These are phyloP conservation scores for Watsonalla cultraria DNA, from an alignment of 2,888 invertebrate species.

Conservation along the genomic window DNA sequence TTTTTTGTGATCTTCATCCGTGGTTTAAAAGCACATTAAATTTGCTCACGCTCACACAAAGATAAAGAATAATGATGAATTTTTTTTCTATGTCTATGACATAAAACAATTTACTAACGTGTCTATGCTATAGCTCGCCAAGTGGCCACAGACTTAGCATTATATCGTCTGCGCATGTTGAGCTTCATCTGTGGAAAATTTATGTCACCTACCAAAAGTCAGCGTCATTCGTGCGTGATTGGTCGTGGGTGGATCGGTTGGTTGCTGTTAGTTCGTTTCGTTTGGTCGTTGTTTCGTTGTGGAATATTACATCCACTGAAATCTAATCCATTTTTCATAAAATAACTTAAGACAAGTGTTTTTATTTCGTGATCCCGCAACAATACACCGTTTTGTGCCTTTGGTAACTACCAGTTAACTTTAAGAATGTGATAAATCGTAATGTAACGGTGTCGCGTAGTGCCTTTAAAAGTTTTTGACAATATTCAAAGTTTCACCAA, in stretches of 20 bases:
- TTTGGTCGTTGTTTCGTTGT: constrained; percentile 1
- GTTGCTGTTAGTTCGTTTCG: too few relatives aligned
- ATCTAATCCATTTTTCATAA: neutral
- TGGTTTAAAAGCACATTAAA: too few relatives aligned
- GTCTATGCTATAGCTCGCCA: too few relatives aligned
- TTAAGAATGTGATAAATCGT: constrained; percentile 27
- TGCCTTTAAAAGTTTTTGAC: constrained; percentile 60
- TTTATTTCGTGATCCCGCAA: neutral
- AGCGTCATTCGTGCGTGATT: constrained; percentile 2
- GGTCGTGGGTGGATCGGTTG: neutral
- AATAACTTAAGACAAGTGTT: neutral
- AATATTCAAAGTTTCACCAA: constrained; percentile 37
- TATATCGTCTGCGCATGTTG: neutral
- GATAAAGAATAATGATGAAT: too few relatives aligned
- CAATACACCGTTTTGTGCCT: neutral
- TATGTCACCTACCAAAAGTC: neutral
- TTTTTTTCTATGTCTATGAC: too few relatives aligned
- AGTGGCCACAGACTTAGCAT: too few relatives aligned
- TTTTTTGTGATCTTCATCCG: too few relatives aligned
- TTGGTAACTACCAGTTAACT: constrained; percentile 22
- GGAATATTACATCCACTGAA: constrained; percentile 1
- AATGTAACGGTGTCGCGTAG: constrained; percentile 21
- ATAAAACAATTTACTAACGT: too few relatives aligned
- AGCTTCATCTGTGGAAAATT: too few relatives aligned
- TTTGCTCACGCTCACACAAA: too few relatives aligned